Base-by-base conservation (phyloP, 2,797 vertebrate genomes). In the Huso huso region DNA sequence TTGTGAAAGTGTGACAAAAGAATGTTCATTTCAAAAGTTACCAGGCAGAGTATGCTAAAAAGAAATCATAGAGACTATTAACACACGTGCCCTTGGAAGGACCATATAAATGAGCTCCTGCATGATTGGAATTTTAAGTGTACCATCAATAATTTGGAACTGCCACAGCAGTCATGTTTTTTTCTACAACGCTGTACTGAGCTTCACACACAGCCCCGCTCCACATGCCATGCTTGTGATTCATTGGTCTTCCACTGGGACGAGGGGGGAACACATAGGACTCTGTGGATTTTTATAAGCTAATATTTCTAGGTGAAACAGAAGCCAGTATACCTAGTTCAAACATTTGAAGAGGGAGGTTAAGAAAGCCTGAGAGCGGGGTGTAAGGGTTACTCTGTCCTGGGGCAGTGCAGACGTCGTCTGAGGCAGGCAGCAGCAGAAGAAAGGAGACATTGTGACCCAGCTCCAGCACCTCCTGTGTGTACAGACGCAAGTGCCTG, bases 301-400 rank as follows among this genome's bases (percentile, higher is more conserved):
- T 91, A 90, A 90, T 91, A 92, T 89, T 86, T 90, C 87, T 89
- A 90, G 88, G 88, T 86, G 88, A 88, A 89, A 84, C 83, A 87
- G 75, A 76, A 90, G 88, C 83, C 88, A 90, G 86, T 90, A 87
- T 94, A 99, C 96, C 96, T 8, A 99, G 93, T 86, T 99, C 96
- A 79, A 99, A 99, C 94, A 97, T 98, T 89, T 98, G 96, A 88
- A 99, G 93, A 71, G 96, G 96, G 77, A 99, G 93, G 90, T 97
- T 93, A 79, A 99, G 94, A 89, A 97, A 98, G 71, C 95, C 94
- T 66, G 94, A 91, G 86, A 94, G 92, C 12, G 86, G 89, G 78
- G 89, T 93, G 92, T 95, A 96, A 81, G 93, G 93, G 89, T 95
- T 96, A 89, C 91, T 91, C 90, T 98, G 96, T 82, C 96, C 95